phyloP scores from a whole-genome alignment of 2,113 vertebrate genomes.

The Fukomys damarensis region DNA sequence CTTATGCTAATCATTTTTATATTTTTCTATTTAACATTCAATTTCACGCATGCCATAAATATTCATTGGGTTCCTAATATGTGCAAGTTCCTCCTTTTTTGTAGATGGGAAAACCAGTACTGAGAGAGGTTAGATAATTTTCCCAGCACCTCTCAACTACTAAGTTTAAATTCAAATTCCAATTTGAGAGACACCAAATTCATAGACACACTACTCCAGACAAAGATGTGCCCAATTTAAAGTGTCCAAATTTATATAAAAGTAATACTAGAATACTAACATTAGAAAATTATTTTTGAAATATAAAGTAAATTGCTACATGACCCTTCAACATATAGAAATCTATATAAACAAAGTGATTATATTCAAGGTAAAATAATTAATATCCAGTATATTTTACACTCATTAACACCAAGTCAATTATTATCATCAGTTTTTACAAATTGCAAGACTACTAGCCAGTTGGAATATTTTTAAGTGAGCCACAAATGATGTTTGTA shows the following conservation, averaged over 20 bases:
- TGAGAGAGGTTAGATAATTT: neutral
- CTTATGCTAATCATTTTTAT: neutral
- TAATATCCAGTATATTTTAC: neutral
- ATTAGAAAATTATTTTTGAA: conserved; percentile 8
- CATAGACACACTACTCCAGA: neutral
- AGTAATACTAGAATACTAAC: neutral
- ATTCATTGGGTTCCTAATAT: neutral
- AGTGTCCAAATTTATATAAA: neutral
- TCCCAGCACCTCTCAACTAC: neutral
- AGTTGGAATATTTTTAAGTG: conserved; percentile 25
- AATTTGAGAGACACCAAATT: neutral
- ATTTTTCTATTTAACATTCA: neutral
- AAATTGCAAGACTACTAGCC: neutral
- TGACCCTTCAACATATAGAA: neutral
- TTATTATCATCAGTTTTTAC: neutral
- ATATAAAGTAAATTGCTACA: neutral
- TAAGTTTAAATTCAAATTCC: neutral
- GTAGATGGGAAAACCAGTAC: neutral
- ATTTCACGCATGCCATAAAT: neutral
- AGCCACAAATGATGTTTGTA: neutral
- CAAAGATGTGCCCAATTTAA: neutral
- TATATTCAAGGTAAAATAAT: neutral
- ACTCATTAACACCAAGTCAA: neutral
- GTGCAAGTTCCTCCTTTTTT: neutral
- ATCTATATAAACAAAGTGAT: neutral